Evolutionary conservation across 2,797 vertebrate species (phyloP), one percentile per base, ranked within the genome.

Genomic region (Melopsittacus undulatus): DNA sequence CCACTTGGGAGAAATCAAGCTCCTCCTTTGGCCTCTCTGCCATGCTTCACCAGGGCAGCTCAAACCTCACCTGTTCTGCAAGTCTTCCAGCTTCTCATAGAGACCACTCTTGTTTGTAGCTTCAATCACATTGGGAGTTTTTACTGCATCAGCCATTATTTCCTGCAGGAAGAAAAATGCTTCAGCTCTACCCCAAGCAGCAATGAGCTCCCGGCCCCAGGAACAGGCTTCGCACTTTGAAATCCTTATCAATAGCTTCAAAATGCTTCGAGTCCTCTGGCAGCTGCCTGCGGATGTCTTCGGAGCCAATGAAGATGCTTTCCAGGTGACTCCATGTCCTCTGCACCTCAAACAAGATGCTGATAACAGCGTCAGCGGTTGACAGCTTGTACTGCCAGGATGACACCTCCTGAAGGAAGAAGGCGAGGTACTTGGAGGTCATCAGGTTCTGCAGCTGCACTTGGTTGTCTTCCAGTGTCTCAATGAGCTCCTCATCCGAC

Each of bases 261-360:
- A 98, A 98, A 49, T 57, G 83, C 80, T 32, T 72, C 0, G 98
- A 97, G 15, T 98, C 98, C 56, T 97, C 96, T 0, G 97, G 98
- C 32, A 98, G 94, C 19, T 98, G 98, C 3, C 61, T 81, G 4
- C 97, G 97, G 86, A 98, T 98, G 92, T 98, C 98, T 43, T 98
- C 97, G 0, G 98, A 98, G 26, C 97, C 97, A 0, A 98, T 96
- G 94, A 98, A 98, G 83, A 98, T 98, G 77, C 98, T 98, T 66
- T 98, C 98, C 85, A 98, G 94, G 90, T 98, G 97, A 61, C 97
- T 95, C 98, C 98, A 98, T 2, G 97, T 98, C 48, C 98, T 96
- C 78, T 98, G 98, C 15, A 98, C 97, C 87, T 98, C 98, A 29
- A 98, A 98, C 98, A 97, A 98, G 87, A 97, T 96, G 94, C 82